These are phyloP conservation scores for Aegithalos caudatus DNA, from an alignment of 2,113 vertebrate species.

Conservation along the genomic window DNA sequence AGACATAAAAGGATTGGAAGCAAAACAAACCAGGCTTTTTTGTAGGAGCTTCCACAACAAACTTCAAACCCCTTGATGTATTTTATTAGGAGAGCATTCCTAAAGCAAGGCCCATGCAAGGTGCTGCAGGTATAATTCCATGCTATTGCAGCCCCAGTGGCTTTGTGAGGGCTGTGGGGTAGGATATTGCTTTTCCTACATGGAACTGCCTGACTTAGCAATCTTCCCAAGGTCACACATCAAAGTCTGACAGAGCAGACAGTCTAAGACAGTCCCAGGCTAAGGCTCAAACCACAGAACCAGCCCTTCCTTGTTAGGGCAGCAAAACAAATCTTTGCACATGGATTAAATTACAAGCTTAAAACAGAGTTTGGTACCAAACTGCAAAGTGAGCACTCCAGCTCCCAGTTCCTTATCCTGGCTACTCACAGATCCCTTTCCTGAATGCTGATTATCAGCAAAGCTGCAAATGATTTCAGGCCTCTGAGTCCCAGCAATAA, in stretches of 20 bases:
- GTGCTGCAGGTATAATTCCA: neutral
- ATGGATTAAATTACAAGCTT: neutral
- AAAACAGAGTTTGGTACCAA: neutral
- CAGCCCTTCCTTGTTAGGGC: conserved; percentile 11
- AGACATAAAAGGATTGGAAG: neutral
- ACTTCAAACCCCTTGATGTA: neutral
- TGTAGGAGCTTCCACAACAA: neutral
- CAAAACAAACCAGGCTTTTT: neutral
- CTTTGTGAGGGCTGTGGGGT: neutral
- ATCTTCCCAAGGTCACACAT: conserved; percentile 40
- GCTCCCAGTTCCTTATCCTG: neutral
- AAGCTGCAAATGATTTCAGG: conserved; percentile 47
- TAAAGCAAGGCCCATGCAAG: neutral
- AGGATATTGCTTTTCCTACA: neutral
- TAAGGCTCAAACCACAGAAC: neutral
- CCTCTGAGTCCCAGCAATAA: conserved; percentile 40
- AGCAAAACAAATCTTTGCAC: neutral
- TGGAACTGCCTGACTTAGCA: neutral
- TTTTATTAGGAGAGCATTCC: neutral
- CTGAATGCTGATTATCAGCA: conserved; percentile 31
- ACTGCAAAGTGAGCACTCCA: neutral
- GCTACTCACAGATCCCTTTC: neutral
- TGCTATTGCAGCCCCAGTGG: neutral
- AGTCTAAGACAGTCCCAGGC: conserved; percentile 7
- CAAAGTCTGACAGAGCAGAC: conserved; percentile 8